Conservation (phyloP, 2,113 vertebrate genomes). For the Upupa epops region DNA sequence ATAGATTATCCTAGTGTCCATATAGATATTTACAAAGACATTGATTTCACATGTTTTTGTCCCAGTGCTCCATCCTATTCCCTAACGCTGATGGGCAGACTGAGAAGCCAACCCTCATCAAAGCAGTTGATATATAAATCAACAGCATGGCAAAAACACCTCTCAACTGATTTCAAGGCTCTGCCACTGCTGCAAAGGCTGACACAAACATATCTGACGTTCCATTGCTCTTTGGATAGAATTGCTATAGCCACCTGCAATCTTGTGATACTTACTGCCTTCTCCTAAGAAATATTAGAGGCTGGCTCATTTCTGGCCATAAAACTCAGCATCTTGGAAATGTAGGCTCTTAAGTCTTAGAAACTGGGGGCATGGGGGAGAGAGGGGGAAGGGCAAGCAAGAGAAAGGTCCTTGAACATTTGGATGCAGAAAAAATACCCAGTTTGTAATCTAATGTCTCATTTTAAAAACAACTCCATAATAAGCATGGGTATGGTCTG, state of each 20-base stretch:
- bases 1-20: constrained; percentile 63
- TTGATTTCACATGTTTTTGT: constrained; percentile 49
- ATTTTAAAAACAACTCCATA: not conserved
- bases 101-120: constrained; percentile 25
- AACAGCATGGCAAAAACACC: not conserved
- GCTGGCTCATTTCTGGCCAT: not conserved
- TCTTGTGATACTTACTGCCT: not conserved
- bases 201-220: not conserved
- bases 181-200: not conserved
- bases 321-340: not conserved
- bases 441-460: not conserved
- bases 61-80: constrained; percentile 39
- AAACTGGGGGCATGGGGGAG: not conserved
- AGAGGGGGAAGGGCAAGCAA: not conserved
- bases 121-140: constrained; percentile 1
- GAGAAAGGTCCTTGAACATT: not conserved
- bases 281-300: not conserved
- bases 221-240: not conserved
- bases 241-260: not conserved
- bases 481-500: not conserved
- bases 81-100: constrained; percentile 47
- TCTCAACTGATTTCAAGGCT: not conserved
- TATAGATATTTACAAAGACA: constrained; percentile 56
- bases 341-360: not conserved
- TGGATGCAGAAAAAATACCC: not conserved